phyloP scores from a whole-genome alignment of 92 coral and sea anemone genomes.

The Chrysogorgia sp. region DNA sequence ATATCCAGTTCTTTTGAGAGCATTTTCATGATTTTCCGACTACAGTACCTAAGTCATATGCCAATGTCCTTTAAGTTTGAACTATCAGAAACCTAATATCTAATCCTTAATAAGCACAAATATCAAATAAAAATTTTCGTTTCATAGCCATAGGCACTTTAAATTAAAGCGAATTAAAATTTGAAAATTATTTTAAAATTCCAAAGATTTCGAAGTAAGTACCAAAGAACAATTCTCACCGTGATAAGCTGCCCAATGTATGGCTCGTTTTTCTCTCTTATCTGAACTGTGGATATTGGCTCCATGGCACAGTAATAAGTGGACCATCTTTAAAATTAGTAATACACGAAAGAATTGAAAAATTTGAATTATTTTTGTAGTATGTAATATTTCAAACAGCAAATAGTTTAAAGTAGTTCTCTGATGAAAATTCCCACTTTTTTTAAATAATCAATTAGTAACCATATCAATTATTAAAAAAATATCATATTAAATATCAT shows the following conservation, averaged over 20 bases:
- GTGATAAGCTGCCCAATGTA: constrained; percentile 98
- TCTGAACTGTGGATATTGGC: constrained; percentile 90
- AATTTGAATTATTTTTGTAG: background rate
- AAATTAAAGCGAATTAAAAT: background rate
- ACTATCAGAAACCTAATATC: too few relatives aligned
- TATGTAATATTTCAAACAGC: background rate
- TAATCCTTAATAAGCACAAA: too few relatives aligned
- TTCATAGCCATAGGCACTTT: too few relatives aligned
- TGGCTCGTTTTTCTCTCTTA: constrained; percentile 91
- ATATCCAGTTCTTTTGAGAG: too few relatives aligned
- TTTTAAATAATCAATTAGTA: too few relatives aligned
- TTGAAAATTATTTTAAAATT: background rate
- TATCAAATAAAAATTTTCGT: too few relatives aligned
- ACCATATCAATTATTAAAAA: too few relatives aligned
- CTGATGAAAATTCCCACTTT: too few relatives aligned
- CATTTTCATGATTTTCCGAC: too few relatives aligned
- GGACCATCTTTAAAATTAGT: constrained; percentile 72
- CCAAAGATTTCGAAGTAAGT: background rate
- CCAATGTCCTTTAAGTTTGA: too few relatives aligned
- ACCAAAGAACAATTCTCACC: constrained; percentile 55
- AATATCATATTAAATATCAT: too few relatives aligned
- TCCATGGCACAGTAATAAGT: constrained; percentile 75
- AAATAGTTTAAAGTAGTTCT: background rate
- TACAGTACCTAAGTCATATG: too few relatives aligned
- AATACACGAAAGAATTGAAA: background rate